Evolutionary conservation across 2,113 vertebrate genomes (phyloP).

Genomic region (Pelecanoides urinatrix): DNA sequence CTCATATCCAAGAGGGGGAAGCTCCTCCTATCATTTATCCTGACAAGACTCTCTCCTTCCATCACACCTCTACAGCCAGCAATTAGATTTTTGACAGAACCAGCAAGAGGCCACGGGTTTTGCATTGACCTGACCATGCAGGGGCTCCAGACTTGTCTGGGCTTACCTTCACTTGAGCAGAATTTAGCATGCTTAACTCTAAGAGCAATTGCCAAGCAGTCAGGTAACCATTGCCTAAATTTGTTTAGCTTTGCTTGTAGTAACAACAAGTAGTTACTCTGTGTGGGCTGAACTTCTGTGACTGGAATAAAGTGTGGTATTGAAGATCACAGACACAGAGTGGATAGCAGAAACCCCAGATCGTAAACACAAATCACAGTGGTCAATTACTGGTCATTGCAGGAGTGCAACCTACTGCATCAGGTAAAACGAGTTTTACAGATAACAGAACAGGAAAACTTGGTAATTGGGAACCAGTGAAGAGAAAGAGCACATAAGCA

Average conservation of each 20-base stretch:
- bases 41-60: not conserved
- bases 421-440: not conserved
- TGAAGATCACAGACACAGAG: not conserved
- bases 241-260: not conserved
- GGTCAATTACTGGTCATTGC: not conserved
- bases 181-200: not conserved
- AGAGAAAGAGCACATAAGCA: not conserved
- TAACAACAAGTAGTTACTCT: not conserved
- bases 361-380: not conserved
- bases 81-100: not conserved
- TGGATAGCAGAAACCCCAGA: not conserved
- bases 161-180: not conserved
- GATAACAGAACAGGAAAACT: not conserved
- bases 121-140: not conserved
- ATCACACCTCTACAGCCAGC: not conserved
- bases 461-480: not conserved
- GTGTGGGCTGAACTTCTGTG: not conserved
- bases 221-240: not conserved
- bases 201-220: not conserved
- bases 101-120: not conserved
- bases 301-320: not conserved
- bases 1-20: not conserved
- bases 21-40: not conserved
- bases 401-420: not conserved
- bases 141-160: not conserved